Evolutionary conservation across 2,888 invertebrate species (phyloP), one percentile per base, ranked within the genome.

Genomic region (Xylota sylvarum): DNA sequence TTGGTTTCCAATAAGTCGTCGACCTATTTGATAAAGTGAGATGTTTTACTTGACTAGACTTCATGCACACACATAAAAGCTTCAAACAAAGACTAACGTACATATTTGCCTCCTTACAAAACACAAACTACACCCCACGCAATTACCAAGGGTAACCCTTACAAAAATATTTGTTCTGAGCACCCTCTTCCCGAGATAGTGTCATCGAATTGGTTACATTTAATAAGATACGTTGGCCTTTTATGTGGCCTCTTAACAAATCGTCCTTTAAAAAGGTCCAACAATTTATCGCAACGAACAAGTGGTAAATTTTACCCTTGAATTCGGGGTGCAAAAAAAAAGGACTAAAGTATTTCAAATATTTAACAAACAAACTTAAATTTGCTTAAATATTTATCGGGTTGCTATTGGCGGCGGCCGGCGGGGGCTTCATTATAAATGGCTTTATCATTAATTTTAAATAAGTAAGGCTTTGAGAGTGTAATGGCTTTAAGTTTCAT

Each of bases 121-220:
- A 17, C 5, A 43, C 2, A 17, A 2, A 14, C n/a, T n/a, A n/a
- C n/a, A 5, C 14, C 6, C 0, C 10, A 1, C 50, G 14, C 50
- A 23, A 50, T 14, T 1, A 7, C 12, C 10, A 10, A 10, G 50
- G 10, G 12, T 7, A 50, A 10, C 23, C 10, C 7, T 23, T 23
- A 50, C 19, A 48, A 52, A 52, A 52, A 52, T 23, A 52, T n/a
- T 27, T 50, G 50, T 10, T 27, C 3, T 23, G 4, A 1, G 23
- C 23, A 48, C n/a, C 64, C 64, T 48, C 30, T 14, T 64, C 12
- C 14, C 17, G 17, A 58, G 19, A 58, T 58, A 58, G 58, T 58
- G 37, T 58, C 58, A 35, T 37, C 35, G 27, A 58, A 58, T 37
- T 35, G 58, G 35, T 37, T 35, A 37, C 9, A 37, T 19, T 35